Evolutionary conservation across 2,888 invertebrate species (phyloP).

Genomic region (Melolontha melolontha): DNA sequence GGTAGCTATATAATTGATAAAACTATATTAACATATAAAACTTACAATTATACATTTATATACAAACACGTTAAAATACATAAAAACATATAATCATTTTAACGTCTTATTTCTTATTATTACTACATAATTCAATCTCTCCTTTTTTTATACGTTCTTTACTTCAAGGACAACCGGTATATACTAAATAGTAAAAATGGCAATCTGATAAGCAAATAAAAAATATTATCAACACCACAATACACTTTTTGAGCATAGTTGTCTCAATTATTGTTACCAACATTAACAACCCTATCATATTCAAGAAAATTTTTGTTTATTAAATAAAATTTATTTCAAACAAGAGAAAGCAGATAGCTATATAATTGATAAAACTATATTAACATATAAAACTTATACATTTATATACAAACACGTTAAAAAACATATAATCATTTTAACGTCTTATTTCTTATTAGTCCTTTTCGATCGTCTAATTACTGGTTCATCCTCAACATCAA

Average conservation of each 20-base stretch:
- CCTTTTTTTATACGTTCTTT: too few species aligned
- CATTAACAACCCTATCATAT: too few species aligned
- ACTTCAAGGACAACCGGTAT: too few species aligned
- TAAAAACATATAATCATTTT: not conserved
- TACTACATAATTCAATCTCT: too few species aligned
- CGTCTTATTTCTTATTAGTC: not conserved
- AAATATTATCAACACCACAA: too few species aligned
- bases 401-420: not conserved
- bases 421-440: not conserved
- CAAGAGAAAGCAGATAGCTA: not conserved
- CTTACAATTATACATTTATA: constrained; percentile 5
- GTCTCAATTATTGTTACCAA: too few species aligned
- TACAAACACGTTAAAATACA: not conserved
- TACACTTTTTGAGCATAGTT: too few species aligned
- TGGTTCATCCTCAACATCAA: not conserved
- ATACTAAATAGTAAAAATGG: too few species aligned
- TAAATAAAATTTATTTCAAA: not conserved
- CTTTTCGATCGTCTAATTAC: constrained; percentile 18
- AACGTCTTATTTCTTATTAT: not conserved
- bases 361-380: constrained; percentile 1
- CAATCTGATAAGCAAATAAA: too few species aligned
- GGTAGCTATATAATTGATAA: not conserved
- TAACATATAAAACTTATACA: constrained; percentile 9
- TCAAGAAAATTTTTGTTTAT: too few species aligned
- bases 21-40: constrained; percentile 5